Conservation (phyloP, 2,113 vertebrate genomes). For the human (Homo sapiens) region GRCh38 chr9:73983001-73983500, state of each 20-base stretch:
- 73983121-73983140: background rate
- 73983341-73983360: background rate
- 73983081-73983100: too few relatives aligned
- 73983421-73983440: background rate
- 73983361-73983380: background rate
- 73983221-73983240: background rate
- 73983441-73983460: background rate
- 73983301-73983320: background rate
- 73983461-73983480: background rate
- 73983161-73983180: background rate
- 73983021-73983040: background rate
- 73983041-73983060: background rate
- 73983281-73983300: background rate
- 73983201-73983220: background rate
- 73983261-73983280: background rate
- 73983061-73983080: too few relatives aligned
- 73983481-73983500: background rate
- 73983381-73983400: background rate
- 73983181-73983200: background rate
- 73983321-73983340: background rate
- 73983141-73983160: background rate
- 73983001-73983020: background rate
- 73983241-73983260: background rate
- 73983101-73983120: background rate
- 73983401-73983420: background rate